Conservation (phyloP, 2,113 vertebrate species). For the Semicossyphus pulcher region DNA sequence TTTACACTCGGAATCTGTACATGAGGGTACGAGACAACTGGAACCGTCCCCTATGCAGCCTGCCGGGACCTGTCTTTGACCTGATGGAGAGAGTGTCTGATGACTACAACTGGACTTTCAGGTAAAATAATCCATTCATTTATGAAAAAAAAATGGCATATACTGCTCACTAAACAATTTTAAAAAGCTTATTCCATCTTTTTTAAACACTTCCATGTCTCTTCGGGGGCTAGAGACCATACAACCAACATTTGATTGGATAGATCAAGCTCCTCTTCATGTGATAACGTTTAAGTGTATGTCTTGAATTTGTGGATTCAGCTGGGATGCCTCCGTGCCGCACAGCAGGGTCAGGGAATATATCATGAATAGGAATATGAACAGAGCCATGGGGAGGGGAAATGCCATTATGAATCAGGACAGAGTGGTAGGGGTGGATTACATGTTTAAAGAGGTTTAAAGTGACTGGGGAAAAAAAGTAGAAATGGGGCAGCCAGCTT, state of each 20-base stretch:
- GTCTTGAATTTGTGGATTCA: constrained; percentile 13
- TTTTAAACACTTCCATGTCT: not conserved
- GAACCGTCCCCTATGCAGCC: constrained; percentile 93
- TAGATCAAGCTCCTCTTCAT: not conserved
- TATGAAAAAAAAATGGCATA: not conserved
- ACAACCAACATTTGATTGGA: not conserved
- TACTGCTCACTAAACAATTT: not conserved
- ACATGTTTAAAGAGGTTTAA: constrained; percentile 61
- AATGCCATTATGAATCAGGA: constrained; percentile 33
- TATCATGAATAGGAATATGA: constrained; percentile 45
- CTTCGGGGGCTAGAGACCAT: not conserved
- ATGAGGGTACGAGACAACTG: constrained; percentile 95
- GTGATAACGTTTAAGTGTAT: not conserved
- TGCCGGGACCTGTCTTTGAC: constrained; percentile 89
- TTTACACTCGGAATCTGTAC: constrained; percentile 94
- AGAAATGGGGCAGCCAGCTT: constrained; percentile 39
- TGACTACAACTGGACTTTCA: constrained; percentile 97
- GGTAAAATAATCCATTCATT: constrained; percentile 75
- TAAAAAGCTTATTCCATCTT: not conserved
- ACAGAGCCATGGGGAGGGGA: constrained; percentile 28
- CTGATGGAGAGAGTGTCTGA: constrained; percentile 93
- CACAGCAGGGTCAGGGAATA: constrained; percentile 39
- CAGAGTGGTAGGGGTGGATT: constrained; percentile 44
- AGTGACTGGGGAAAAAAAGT: constrained; percentile 43
- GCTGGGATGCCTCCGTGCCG: constrained; percentile 24